A percentile compares a stretch with the other conserved stretches of the same genome.
Conservation (phyloP, 2,797 vertebrate genomes). For the Tokudaia tokunoshimensis region DNA sequence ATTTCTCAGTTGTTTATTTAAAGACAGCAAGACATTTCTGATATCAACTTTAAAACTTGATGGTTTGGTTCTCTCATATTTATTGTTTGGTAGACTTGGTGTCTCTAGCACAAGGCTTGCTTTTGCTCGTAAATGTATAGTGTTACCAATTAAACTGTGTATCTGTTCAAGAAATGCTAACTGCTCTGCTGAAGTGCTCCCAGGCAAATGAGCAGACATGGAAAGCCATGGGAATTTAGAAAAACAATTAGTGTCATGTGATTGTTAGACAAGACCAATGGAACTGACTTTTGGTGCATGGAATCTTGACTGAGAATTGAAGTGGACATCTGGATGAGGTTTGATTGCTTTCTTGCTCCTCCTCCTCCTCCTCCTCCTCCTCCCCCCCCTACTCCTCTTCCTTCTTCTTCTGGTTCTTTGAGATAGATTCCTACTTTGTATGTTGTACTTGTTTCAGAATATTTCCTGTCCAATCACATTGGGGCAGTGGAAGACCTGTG, state of each 20-base stretch:
- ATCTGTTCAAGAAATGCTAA: constrained; percentile 56
- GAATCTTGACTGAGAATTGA: not conserved
- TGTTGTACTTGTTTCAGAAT: too few species aligned
- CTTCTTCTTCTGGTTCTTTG: not conserved
- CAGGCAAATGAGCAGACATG: not conserved
- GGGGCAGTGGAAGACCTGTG: too few species aligned
- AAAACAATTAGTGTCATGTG: not conserved
- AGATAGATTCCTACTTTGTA: not conserved
- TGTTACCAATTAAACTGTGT: constrained; percentile 71
- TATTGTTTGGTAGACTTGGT: constrained; percentile 65
- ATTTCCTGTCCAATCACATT: too few species aligned
- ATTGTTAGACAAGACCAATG: not conserved
- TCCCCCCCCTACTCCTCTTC: not conserved
- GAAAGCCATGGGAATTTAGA: constrained; percentile 21
- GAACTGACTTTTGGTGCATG: not conserved
- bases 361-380: not conserved
- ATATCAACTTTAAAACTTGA: constrained; percentile 68
- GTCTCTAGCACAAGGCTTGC: constrained; percentile 56
- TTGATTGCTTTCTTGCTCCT: not conserved
- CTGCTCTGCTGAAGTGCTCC: constrained; percentile 52
- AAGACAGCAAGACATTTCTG: constrained; percentile 59
- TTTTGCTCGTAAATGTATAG: constrained; percentile 74
- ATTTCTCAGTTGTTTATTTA: constrained; percentile 68
- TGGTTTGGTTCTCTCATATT: constrained; percentile 69
- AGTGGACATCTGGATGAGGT: not conserved